Evolutionary conservation across 2,888 invertebrate species (phyloP), one percentile per base, ranked within the genome.

Genomic region (Pediacus dermestoides): DNA sequence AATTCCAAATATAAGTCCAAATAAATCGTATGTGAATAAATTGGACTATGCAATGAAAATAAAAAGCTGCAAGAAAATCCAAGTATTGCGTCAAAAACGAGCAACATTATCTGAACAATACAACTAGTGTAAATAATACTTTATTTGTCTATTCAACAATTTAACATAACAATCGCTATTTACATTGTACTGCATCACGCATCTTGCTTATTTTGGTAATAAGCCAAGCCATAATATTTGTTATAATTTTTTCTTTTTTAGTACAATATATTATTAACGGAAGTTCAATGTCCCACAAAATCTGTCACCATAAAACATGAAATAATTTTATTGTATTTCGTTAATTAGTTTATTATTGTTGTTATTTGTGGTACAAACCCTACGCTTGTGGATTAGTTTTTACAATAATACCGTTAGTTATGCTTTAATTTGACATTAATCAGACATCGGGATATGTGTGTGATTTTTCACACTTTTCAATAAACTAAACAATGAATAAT

Each of bases 321-420:
- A 30, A 30, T 30, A 7, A 30, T 30, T 30, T 13, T 30, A n/a
- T 14, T 30, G 14, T 18, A 34, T 27, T 11, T 33, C 22, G 21
- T 21, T 31, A 46, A 46, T 45, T 42, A 38, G 22, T 11, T 35
- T 28, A 23, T 36, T 34, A 42, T 45, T 35, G 32, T 42, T 34
- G 30, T 34, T 30, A 9, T 6, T 10, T 37, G 30, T 37, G 18
- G 8, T 28, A 14, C 3, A 28, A 22, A 36, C 35, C 21, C 27
- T 13, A 27, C 21, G 13, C 13, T 4, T 27, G 2, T 26, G 13
- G 18, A 28, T 16, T 18, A 12, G 16, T 13, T 35, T 18, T 18
- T 18, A 9, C 10, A 34, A 42, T 12, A 25, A 11, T 30, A 33
- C 41, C 41, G 37, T 37, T 38, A 37, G 18, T 4, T 11, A 12